Evolutionary conservation across 2,888 invertebrate genomes (phyloP).

Genomic region (Coelogynopora nodosa): DNA sequence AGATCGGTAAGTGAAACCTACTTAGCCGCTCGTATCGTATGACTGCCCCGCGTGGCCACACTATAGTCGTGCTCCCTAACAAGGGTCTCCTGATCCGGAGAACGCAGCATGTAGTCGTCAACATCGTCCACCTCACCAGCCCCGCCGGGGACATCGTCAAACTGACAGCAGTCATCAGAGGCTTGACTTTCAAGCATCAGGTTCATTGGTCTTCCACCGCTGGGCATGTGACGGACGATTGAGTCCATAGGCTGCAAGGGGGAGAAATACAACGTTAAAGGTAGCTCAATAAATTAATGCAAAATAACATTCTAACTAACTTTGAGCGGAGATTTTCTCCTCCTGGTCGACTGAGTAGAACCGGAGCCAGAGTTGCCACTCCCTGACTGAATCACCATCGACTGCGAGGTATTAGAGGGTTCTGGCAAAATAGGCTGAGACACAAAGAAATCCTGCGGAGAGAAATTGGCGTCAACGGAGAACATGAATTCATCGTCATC

Average conservation of each 20-base stretch:
- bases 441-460: background rate
- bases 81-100: background rate
- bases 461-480: background rate
- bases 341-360: background rate
- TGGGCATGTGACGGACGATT: background rate
- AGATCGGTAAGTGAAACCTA: no score
- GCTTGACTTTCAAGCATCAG: background rate
- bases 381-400: background rate
- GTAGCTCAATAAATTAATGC: background rate
- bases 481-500: constrained; percentile 15
- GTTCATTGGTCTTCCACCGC: background rate
- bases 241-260: background rate
- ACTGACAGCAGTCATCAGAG: background rate
- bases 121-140: background rate
- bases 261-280: background rate
- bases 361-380: background rate
- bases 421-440: background rate
- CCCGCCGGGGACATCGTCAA: no score
- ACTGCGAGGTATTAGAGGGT: background rate
- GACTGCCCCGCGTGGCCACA: background rate
- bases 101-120: background rate
- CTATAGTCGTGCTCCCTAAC: background rate
- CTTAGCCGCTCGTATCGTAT: no score
- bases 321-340: background rate
- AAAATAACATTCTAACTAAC: background rate